Base-by-base conservation (phyloP, 1,140 invertebrate species). In the Idris sp. region DNA sequence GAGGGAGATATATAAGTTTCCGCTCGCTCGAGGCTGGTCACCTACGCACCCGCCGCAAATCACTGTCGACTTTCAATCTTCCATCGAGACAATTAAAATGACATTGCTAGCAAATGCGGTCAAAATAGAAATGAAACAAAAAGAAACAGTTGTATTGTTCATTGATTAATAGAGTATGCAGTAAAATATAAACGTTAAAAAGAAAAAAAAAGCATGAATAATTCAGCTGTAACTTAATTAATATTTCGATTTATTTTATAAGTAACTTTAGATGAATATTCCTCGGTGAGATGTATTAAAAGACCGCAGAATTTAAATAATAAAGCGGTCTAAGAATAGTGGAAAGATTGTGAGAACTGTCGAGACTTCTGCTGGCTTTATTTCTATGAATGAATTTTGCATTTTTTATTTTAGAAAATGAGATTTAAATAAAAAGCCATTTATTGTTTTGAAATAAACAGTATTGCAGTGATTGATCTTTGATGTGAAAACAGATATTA, bases 1-100 rank as follows among this genome's bases (percentile, higher is more conserved):
- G 18, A 62, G 36, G 16, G 40, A 58, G 54, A 58, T 59, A 59
- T 46, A n/a, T n/a, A n/a, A n/a, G n/a, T n/a, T n/a, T n/a, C n/a
- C 53, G 26, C 10, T 58, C 40, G 6, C 53, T 48, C 15, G 43
- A 3, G n/a, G n/a, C 43, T 28, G 14, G 31, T 46, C 41, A 48
- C 54, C 54, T 48, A 59, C 54, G 54, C 54, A 28, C 40, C 9
- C 9, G 4, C 9, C 18, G 33, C n/a, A n/a, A n/a, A n/a, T n/a
- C n/a, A n/a, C 25, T 33, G 54, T 13, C 31, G 19, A 48, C 19
- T 41, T 48, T 59, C 30, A 59, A 46, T 44, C 41, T 48, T 59
- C 31, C 22, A 30, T 36, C 33, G 30, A 11, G 25, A 59, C 54
- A 59, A 59, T 59, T 59, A 59, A 59, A 26, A 59, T 48, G 22